Conservation (phyloP, 37 sponge, comb jelly and placozoan genomes). For the Cladorhizidae sp. region DNA sequence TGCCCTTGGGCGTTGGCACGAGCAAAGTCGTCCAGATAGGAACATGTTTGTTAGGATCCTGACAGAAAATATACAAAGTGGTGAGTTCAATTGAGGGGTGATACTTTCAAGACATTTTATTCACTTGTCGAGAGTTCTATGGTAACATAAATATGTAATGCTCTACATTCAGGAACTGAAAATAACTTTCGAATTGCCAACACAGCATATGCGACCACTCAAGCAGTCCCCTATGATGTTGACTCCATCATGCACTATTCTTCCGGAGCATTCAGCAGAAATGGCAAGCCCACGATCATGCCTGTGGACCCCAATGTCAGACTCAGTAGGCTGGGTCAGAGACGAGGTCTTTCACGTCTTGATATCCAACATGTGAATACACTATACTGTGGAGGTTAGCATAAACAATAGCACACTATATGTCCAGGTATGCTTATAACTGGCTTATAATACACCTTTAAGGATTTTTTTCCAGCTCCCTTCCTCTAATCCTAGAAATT, state of each 20-base stretch:
- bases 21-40: conserved; percentile 87
- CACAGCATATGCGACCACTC: conserved; percentile 49
- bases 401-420: too few relatives aligned
- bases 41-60: conserved; percentile 58
- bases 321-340: conserved; percentile 56
- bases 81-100: not conserved
- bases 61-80: conserved; percentile 44
- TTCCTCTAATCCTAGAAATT: too few relatives aligned
- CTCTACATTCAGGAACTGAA: conserved; percentile 33
- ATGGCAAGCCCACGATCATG: conserved; percentile 59
- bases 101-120: too few relatives aligned
- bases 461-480: too few relatives aligned
- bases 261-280: conserved; percentile 57
- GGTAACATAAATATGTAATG: not conserved
- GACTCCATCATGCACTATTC: conserved; percentile 84
- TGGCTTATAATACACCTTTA: too few relatives aligned
- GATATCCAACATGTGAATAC: conserved; percentile 69
- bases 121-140: too few relatives aligned
- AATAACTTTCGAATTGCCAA: conserved; percentile 62
- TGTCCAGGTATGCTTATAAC: too few relatives aligned
- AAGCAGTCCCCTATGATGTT: conserved; percentile 74
- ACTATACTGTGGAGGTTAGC: conserved; percentile 43
- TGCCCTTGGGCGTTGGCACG: conserved; percentile 61
- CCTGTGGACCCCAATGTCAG: conserved; percentile 18
- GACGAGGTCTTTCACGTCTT: conserved; percentile 39